Percentiles rank a stretch among this genome's conserved stretches.
Conservation (phyloP, 2,888 invertebrate genomes). For the Theristus sp. region DNA sequence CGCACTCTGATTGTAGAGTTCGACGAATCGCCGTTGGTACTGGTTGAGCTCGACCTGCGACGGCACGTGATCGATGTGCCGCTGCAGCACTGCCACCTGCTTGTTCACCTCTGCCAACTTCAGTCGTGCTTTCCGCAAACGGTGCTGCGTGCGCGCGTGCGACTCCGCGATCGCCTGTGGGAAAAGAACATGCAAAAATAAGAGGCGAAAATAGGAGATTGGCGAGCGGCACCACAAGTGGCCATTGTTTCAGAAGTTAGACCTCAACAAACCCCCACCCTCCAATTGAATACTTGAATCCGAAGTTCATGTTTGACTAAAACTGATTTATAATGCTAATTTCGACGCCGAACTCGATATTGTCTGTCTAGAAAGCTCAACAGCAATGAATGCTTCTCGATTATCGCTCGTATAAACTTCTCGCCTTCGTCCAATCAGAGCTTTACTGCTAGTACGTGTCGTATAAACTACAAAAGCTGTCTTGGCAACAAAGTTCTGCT, state of each 20-base stretch:
- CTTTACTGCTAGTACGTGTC: no score
- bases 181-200: not conserved
- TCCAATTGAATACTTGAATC: not conserved
- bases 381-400: no score
- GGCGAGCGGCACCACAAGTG: not conserved
- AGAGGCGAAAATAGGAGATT: not conserved
- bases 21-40: constrained; percentile 83
- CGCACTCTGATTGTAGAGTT: constrained; percentile 64
- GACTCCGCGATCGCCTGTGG: not conserved
- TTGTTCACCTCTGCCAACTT: constrained; percentile 25
- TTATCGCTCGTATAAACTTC: no score
- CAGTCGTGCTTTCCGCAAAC: constrained; percentile 7
- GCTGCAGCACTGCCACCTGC: constrained; percentile 52
- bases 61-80: constrained; percentile 77
- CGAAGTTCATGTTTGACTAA: not conserved
- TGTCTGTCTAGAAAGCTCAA: no score
- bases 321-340: no score
- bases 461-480: no score
- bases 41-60: constrained; percentile 77
- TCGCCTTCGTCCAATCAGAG: no score
- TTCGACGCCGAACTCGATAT: no score
- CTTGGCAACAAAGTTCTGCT: no score
- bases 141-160: not conserved
- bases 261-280: not conserved
- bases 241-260: no score